Evolutionary conservation across 2,113 vertebrate species (phyloP).

Genomic region (Ornithorhynchus anatinus): DNA sequence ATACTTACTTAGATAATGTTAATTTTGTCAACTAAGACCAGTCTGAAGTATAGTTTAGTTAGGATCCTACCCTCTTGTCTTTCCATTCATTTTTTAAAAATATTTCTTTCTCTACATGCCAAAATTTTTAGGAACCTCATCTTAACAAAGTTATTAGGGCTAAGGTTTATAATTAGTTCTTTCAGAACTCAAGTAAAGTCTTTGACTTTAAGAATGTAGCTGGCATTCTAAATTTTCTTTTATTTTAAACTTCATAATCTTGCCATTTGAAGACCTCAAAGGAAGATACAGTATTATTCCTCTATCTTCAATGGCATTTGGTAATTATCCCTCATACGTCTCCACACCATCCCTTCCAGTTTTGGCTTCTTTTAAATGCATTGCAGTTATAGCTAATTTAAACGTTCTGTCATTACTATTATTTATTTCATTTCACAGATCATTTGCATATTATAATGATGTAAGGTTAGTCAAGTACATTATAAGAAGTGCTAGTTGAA

Average conservation of each 20-base stretch:
- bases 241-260: not conserved
- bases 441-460: no score
- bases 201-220: not conserved
- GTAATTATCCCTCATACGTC: slow-evolving; percentile 2
- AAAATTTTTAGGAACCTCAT: no score
- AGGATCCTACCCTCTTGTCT: no score
- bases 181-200: not conserved
- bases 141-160: no score
- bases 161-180: no score
- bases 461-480: no score
- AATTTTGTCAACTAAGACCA: no score
- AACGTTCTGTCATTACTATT: slow-evolving; percentile 9
- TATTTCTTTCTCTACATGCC: no score
- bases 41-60: no score
- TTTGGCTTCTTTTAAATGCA: not conserved
- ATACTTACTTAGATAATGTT: no score
- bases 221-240: not conserved
- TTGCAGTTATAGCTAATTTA: not conserved
- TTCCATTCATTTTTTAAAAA: no score
- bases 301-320: not conserved
- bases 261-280: not conserved
- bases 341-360: not conserved
- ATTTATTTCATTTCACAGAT: not conserved
- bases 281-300: not conserved
- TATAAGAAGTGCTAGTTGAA: no score